Percentiles rank a stretch among this genome's conserved stretches.
These are phyloP conservation scores for Catharus bicknelli DNA, from an alignment of 2,113 vertebrate species.

Conservation along the genomic window DNA sequence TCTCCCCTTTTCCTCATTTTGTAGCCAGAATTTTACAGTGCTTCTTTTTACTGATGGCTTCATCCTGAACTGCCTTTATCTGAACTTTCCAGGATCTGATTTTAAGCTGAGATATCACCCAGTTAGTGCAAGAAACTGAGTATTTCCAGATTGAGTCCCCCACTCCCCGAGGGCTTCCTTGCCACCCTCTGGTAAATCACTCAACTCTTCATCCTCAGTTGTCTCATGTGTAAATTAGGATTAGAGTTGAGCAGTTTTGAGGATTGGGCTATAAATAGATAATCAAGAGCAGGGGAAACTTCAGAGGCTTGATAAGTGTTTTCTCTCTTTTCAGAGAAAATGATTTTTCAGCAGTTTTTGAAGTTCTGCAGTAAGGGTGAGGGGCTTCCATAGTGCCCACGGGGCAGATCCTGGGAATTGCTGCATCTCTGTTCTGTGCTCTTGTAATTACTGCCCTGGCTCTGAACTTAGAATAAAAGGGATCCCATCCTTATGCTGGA, in stretches of 20 bases:
- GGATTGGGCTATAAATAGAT: background rate
- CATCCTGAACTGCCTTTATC: conserved; percentile 8
- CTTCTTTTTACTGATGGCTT: background rate
- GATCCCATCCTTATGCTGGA: background rate
- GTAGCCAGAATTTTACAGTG: background rate
- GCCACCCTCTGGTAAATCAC: background rate
- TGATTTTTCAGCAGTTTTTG: background rate
- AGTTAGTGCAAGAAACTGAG: background rate
- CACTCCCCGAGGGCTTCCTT: background rate
- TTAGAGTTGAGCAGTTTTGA: background rate
- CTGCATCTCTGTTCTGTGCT: background rate
- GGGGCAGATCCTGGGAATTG: background rate
- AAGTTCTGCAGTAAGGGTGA: background rate
- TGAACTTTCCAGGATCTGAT: conserved; percentile 6
- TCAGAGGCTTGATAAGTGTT: background rate
- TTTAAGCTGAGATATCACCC: conserved; percentile 13
- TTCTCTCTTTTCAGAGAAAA: background rate
- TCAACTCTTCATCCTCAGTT: background rate
- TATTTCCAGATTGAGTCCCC: background rate
- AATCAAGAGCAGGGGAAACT: background rate
- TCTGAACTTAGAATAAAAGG: background rate
- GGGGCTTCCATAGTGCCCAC: background rate
- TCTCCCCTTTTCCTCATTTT: background rate
- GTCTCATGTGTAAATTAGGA: conserved; percentile 39
- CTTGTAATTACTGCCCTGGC: background rate